Evolutionary conservation across 2,888 invertebrate species (phyloP).

Genomic region (Pollenia angustigena): DNA sequence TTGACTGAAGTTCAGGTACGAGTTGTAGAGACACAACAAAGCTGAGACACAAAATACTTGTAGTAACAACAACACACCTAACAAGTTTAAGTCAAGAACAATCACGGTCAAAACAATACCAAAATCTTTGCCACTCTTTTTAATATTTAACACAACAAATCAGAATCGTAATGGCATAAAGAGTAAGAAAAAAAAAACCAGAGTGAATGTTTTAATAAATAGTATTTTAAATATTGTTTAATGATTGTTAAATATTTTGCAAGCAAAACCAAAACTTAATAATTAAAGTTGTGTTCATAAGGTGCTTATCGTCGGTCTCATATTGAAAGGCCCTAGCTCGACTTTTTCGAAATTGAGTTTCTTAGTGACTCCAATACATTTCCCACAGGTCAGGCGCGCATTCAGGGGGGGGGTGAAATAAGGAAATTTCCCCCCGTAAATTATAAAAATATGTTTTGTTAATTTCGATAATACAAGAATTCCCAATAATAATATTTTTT

Average conservation of each 20-base stretch:
- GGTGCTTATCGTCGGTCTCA: no score
- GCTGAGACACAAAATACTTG: constrained; percentile 16
- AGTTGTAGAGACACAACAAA: constrained; percentile 1
- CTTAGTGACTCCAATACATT: no score
- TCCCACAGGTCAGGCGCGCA: no score
- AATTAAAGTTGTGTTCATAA: background rate
- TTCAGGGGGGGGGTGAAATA: no score
- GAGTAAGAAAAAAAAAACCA: background rate
- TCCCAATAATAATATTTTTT: no score
- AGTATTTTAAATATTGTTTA: background rate
- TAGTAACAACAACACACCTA: constrained; percentile 55
- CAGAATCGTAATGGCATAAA: background rate
- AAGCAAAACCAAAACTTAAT: background rate
- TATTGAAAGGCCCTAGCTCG: no score
- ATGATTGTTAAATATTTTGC: background rate
- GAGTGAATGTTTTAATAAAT: constrained; percentile 46
- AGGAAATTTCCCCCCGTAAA: no score
- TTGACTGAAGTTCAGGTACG: constrained; percentile 72
- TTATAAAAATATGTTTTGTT: no score
- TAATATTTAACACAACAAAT: constrained; percentile 39
- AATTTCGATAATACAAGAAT: no score
- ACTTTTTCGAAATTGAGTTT: no score
- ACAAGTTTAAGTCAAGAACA: constrained; percentile 61
- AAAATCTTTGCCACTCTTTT: constrained; percentile 44
- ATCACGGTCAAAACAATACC: constrained; percentile 61